phyloP scores from a whole-genome alignment of 2,888 invertebrate species.

The Atrina japonica region DNA sequence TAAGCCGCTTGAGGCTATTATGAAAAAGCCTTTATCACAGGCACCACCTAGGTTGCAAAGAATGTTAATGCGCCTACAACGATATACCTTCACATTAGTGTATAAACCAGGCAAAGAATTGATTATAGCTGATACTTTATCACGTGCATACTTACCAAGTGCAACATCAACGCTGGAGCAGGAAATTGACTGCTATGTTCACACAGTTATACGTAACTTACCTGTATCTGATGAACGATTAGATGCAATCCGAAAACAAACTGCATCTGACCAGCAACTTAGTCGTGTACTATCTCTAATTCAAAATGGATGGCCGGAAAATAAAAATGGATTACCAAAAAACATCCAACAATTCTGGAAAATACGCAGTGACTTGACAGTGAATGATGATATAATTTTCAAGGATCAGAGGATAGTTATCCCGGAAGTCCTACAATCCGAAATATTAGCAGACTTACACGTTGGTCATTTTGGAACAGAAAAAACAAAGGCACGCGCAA shows the following conservation, averaged over 20 bases:
- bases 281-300: neutral
- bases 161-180: neutral
- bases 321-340: neutral
- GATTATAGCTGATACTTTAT: slow-evolving; percentile 8
- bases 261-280: slow-evolving; percentile 25
- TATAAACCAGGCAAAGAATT: slow-evolving; percentile 13
- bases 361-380: neutral
- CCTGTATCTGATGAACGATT: slow-evolving; percentile 39
- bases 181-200: slow-evolving; percentile 39
- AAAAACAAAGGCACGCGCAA: neutral
- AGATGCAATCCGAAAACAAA: slow-evolving; percentile 33
- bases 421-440: neutral
- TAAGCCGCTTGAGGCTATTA: slow-evolving; percentile 31
- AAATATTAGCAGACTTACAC: neutral
- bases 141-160: neutral
- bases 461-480: slow-evolving; percentile 7
- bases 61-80: slow-evolving; percentile 1
- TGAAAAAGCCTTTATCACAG: slow-evolving; percentile 3
- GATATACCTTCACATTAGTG: neutral
- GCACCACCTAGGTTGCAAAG: slow-evolving; percentile 24
- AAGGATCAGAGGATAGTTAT: neutral
- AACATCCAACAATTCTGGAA: slow-evolving; percentile 8
- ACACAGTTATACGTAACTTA: slow-evolving; percentile 36
- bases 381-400: slow-evolving; percentile 13
- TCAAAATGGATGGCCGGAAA: slow-evolving; percentile 1